These are phyloP conservation scores for Magallana ariakensis DNA, from an alignment of 1,140 invertebrate genomes.

Conservation along the genomic window DNA sequence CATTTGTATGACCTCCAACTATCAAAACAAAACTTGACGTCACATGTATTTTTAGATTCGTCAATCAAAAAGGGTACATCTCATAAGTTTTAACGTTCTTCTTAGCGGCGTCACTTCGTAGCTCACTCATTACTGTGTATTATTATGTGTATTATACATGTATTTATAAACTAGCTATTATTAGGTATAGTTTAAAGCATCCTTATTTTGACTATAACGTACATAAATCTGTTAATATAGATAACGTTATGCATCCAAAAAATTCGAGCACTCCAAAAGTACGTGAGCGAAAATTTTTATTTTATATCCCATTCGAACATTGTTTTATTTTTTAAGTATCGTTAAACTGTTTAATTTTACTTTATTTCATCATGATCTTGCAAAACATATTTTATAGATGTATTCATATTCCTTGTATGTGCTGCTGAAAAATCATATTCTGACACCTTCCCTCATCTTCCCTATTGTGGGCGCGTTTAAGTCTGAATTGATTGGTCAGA, in stretches of 20 bases:
- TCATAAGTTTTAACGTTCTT: background rate
- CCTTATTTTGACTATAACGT: background rate
- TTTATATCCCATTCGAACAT: background rate
- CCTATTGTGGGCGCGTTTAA: background rate
- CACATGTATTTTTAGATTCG: constrained; percentile 19
- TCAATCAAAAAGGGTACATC: background rate
- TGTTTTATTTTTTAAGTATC: too few relatives aligned
- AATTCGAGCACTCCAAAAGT: background rate
- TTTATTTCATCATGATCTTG: too few relatives aligned
- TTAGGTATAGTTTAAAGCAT: background rate
- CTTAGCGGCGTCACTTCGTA: too few relatives aligned
- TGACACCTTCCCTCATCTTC: background rate
- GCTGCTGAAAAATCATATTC: too few relatives aligned
- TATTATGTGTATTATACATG: background rate
- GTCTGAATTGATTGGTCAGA: constrained; percentile 34
- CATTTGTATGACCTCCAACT: too few relatives aligned
- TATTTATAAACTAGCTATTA: background rate
- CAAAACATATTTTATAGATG: too few relatives aligned
- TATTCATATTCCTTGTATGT: too few relatives aligned
- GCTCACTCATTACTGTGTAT: too few relatives aligned
- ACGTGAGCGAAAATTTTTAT: too few relatives aligned
- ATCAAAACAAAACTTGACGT: constrained; percentile 5
- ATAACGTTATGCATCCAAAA: background rate
- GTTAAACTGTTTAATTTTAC: too few relatives aligned
- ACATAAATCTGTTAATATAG: background rate